Evolutionary conservation across 2,113 vertebrate genomes (phyloP).

Genomic region (Eonycteris spelaea): DNA sequence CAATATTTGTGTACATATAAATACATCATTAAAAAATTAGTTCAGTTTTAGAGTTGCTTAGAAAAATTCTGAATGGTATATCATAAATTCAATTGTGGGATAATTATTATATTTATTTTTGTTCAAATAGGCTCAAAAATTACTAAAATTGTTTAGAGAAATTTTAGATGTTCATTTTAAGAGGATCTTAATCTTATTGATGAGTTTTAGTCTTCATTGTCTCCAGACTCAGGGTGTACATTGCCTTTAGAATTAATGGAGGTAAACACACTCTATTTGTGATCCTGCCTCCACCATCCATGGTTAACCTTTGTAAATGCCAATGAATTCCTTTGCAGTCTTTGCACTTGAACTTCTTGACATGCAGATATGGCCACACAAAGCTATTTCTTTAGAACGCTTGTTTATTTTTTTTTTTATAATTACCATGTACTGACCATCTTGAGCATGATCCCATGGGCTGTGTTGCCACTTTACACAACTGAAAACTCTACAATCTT

Average conservation of each 20-base stretch:
- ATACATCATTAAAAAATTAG: background rate
- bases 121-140: background rate
- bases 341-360: background rate
- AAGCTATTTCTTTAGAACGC: background rate
- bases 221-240: background rate
- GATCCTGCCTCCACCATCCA: background rate
- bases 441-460: background rate
- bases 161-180: background rate
- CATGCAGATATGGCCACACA: background rate
- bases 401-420: background rate
- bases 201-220: background rate
- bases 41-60: background rate
- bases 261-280: background rate
- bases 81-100: background rate
- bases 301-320: background rate
- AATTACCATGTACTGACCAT: background rate
- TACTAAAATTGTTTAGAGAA: background rate
- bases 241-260: background rate
- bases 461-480: background rate
- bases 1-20: background rate
- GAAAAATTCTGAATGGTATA: background rate
- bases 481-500: background rate
- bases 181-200: background rate
- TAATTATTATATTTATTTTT: background rate
- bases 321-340: background rate